These are phyloP conservation scores for Flexamia atlantica DNA, from an alignment of 2,888 invertebrate species.

Conservation along the genomic window DNA sequence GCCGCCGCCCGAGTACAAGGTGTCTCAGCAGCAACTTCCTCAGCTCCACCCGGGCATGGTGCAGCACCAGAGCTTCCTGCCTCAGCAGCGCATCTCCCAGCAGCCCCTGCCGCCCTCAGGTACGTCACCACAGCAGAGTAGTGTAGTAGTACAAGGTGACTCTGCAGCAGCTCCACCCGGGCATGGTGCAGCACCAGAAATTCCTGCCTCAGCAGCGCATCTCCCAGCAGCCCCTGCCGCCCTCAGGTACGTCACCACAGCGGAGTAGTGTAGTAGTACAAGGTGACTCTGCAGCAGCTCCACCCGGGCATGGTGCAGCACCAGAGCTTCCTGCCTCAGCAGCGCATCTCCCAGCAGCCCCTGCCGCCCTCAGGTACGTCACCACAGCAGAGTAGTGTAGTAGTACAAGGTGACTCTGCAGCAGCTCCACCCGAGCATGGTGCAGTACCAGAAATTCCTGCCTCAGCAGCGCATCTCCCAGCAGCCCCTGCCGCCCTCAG, in stretches of 20 bases:
- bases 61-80: conserved; percentile 74
- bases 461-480: conserved; percentile 79
- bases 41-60: conserved; percentile 17
- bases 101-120: too few species aligned
- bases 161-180: conserved; percentile 11
- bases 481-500: conserved; percentile 80
- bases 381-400: not conserved
- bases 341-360: conserved; percentile 76
- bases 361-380: not conserved
- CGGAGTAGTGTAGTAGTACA: too few species aligned
- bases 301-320: conserved; percentile 72
- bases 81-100: too few species aligned
- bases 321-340: conserved; percentile 74
- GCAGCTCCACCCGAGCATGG: conserved; percentile 21
- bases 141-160: conserved; percentile 4
- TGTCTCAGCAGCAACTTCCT: conserved; percentile 2
- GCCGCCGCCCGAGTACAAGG: not conserved
- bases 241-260: too few species aligned
- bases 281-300: conserved; percentile 12
- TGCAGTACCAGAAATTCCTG: conserved; percentile 74
- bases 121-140: too few species aligned
- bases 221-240: too few species aligned
- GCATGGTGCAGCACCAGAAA: conserved; percentile 74
- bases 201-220: conserved; percentile 76
- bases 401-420: conserved; percentile 6